These are phyloP conservation scores for Drosophila anomalata DNA, from an alignment of 2,888 invertebrate species.

Conservation along the genomic window DNA sequence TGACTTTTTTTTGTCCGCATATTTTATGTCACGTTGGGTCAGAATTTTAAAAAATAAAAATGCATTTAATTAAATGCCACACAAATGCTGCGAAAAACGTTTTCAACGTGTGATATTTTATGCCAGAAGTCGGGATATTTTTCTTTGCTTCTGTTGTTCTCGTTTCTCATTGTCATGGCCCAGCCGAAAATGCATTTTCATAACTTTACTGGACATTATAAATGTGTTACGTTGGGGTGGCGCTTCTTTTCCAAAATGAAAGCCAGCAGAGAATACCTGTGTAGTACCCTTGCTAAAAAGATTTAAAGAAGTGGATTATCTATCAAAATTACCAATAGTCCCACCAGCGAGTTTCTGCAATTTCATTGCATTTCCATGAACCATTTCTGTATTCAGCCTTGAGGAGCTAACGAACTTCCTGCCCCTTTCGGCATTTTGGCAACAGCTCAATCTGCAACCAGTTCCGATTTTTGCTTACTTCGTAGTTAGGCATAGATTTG, in stretches of 20 bases:
- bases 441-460: constrained; percentile 56
- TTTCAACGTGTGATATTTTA: constrained; percentile 70
- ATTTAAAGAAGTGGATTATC: background rate
- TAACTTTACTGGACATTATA: constrained; percentile 34
- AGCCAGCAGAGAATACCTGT: background rate
- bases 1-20: constrained; percentile 50
- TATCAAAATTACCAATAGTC: background rate
- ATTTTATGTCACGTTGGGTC: constrained; percentile 65
- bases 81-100: constrained; percentile 73
- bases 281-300: background rate
- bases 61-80: constrained; percentile 77
- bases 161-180: constrained; percentile 30
- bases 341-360: background rate
- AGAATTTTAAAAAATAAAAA: constrained; percentile 53
- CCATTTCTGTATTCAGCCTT: constrained; percentile 14
- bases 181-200: constrained; percentile 41
- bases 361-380: constrained; percentile 8
- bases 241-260: background rate
- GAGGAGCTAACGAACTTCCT: constrained; percentile 21
- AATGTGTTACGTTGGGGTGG: constrained; percentile 17
- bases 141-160: constrained; percentile 8
- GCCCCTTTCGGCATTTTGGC: constrained; percentile 11
- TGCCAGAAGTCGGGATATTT: constrained; percentile 40
- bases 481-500: constrained; percentile 71
- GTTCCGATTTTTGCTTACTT: constrained; percentile 73